Evolutionary conservation across 2,797 vertebrate genomes (phyloP).

Genomic region (Glyptemys insculpta): DNA sequence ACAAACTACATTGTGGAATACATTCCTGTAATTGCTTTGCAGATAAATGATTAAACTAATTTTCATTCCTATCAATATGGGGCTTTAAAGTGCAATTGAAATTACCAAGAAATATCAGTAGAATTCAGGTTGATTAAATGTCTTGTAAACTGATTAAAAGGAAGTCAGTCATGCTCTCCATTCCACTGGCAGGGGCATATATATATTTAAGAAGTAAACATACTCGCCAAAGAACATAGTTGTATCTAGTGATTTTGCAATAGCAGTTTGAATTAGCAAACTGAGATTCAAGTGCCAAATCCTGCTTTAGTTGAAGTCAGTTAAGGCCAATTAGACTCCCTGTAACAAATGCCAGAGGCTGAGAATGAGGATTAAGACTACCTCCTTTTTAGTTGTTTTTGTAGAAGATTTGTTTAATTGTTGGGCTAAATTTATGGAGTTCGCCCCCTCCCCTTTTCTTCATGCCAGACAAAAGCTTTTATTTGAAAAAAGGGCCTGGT

Average conservation of each 20-base stretch:
- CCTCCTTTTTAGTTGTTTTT: neutral
- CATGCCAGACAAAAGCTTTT: neutral
- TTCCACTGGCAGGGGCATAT: neutral
- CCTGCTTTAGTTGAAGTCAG: neutral
- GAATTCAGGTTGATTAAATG: neutral
- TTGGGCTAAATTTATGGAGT: neutral
- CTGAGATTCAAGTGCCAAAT: neutral
- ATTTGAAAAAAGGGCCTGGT: neutral
- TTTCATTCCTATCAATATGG: conserved; percentile 12
- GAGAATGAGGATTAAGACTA: no score
- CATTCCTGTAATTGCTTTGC: neutral
- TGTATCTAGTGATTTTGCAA: conserved; percentile 4
- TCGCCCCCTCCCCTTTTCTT: neutral
- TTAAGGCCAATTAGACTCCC: neutral
- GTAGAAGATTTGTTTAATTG: neutral
- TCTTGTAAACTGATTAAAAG: conserved; percentile 34
- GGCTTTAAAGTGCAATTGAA: conserved; percentile 13
- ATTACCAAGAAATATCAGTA: conserved; percentile 15
- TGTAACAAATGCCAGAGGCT: neutral
- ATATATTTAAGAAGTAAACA: neutral
- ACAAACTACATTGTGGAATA: neutral
- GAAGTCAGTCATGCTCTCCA: neutral
- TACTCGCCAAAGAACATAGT: neutral
- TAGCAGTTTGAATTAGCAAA: neutral
- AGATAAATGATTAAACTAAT: neutral